Conservation (phyloP, 2,888 invertebrate genomes). For the Amblyjoppa proteus region DNA sequence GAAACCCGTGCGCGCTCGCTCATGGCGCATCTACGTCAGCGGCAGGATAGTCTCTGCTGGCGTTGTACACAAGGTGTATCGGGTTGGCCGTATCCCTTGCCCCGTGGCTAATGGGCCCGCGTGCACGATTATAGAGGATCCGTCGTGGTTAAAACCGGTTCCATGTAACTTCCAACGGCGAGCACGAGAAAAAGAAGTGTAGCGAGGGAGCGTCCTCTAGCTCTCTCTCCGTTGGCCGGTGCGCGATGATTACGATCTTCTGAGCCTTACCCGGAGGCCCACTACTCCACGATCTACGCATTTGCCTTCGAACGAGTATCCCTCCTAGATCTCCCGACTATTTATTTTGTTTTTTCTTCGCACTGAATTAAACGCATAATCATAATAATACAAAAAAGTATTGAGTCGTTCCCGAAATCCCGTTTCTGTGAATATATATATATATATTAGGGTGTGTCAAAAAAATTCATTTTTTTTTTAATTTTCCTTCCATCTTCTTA, state of each 20-base stretch:
- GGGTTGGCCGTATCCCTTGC: constrained; percentile 43
- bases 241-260: constrained; percentile 55
- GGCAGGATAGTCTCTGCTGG: not conserved
- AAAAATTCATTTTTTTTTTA: no score
- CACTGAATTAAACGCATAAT: constrained; percentile 3
- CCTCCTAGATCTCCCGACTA: not conserved
- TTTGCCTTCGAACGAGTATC: constrained; percentile 27
- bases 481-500: no score
- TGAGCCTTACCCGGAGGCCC: constrained; percentile 17
- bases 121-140: constrained; percentile 68
- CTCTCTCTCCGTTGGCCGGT: constrained; percentile 6
- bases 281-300: constrained; percentile 12
- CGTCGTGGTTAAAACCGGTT: constrained; percentile 70
- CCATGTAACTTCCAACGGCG: constrained; percentile 56
- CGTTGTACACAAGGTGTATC: constrained; percentile 28
- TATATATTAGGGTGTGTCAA: no score
- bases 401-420: not conserved
- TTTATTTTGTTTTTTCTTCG: not conserved
- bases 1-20: not conserved
- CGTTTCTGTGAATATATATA: no score
- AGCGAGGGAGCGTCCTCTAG: constrained; percentile 6
- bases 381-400: not conserved
- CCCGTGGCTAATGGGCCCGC: constrained; percentile 65
- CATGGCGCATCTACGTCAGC: constrained; percentile 20
- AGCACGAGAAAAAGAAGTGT: constrained; percentile 40